Conservation (phyloP, 2,888 invertebrate species). For the Keiferia lycopersicella region DNA sequence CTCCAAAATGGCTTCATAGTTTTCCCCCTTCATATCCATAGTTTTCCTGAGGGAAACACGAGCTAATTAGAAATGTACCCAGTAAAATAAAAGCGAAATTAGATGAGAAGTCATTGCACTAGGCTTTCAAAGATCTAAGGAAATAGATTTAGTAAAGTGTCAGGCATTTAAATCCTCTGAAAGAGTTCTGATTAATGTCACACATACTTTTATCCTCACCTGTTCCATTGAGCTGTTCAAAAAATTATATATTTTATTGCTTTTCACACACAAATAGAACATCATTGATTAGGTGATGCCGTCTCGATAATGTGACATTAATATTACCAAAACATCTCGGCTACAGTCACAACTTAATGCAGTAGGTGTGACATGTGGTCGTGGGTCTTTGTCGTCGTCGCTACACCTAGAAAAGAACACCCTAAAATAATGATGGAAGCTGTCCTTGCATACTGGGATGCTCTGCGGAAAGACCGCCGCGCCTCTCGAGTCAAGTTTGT, state of each 20-base stretch:
- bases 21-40: constrained; percentile 89
- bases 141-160: constrained; percentile 49
- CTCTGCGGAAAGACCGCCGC: constrained; percentile 47
- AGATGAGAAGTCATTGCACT: constrained; percentile 49
- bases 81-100: constrained; percentile 32
- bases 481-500: constrained; percentile 48
- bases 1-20: constrained; percentile 90
- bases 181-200: constrained; percentile 54
- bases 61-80: constrained; percentile 40
- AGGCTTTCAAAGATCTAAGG: constrained; percentile 48
- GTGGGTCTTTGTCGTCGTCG: constrained; percentile 53
- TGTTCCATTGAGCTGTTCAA: constrained; percentile 79
- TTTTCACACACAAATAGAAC: constrained; percentile 76
- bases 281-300: constrained; percentile 74
- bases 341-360: constrained; percentile 69
- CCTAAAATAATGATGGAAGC: constrained; percentile 71
- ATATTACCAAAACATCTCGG: constrained; percentile 72
- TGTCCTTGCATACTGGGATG: constrained; percentile 43
- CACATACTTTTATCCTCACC: constrained; percentile 77
- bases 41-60: constrained; percentile 83
- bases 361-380: constrained; percentile 61
- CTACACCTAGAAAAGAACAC: constrained; percentile 80
- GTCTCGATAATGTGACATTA: constrained; percentile 75
- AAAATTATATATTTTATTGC: constrained; percentile 77
- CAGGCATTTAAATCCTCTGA: constrained; percentile 57